A percentile compares a stretch with the other conserved stretches of the same genome.
phyloP scores from a whole-genome alignment of 2,797 vertebrate species.

The Mycteria americana region DNA sequence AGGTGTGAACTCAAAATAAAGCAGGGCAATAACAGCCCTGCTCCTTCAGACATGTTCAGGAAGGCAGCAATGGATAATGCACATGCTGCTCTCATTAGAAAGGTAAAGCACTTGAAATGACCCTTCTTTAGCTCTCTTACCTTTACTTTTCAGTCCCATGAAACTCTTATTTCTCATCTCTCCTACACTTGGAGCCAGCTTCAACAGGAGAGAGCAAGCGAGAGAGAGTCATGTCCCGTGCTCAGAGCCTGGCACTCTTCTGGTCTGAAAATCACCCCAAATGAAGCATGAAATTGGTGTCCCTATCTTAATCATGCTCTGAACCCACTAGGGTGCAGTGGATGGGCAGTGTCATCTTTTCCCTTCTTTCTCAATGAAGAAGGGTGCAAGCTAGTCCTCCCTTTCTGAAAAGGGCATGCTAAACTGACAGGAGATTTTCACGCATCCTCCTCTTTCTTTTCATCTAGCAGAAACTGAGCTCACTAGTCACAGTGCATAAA shows the following conservation, averaged over 20 bases:
- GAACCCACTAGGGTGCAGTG: background rate
- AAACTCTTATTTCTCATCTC: background rate
- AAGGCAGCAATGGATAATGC: accelerated
- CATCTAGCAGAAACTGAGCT: background rate
- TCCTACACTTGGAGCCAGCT: background rate
- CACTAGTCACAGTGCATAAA: background rate
- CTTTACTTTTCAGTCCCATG: background rate
- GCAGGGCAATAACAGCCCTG: background rate
- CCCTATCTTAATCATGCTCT: background rate
- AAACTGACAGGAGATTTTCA: background rate
- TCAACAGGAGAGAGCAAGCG: background rate
- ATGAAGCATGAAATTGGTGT: background rate
- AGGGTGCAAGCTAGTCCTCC: background rate
- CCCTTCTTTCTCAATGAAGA: background rate
- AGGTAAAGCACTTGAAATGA: background rate
- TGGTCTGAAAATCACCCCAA: background rate
- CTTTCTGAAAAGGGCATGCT: background rate
- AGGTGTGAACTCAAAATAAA: background rate
- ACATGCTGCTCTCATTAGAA: accelerated
- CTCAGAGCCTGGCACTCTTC: background rate
- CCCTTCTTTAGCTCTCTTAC: background rate
- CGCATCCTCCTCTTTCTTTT: background rate
- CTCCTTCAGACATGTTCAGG: background rate
- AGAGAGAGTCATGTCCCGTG: accelerated
- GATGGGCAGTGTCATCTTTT: background rate